Conservation (phyloP, 2,113 vertebrate species). For the Indri indri region DNA sequence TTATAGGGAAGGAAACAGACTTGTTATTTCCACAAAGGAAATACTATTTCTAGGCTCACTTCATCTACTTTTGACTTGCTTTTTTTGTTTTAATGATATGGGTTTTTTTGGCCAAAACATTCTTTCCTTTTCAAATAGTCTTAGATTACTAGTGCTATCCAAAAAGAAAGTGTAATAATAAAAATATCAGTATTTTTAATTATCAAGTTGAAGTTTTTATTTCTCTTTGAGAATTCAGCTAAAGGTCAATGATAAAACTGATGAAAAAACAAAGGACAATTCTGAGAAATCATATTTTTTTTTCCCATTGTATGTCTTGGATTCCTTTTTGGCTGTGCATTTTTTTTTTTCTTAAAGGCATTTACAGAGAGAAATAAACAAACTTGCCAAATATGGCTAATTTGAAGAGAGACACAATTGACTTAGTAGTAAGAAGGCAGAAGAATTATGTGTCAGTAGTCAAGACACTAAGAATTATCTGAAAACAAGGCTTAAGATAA, state of each 20-base stretch:
- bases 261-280: neutral
- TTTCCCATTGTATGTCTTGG: neutral
- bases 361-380: neutral
- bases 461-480: neutral
- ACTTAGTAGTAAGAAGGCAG: neutral
- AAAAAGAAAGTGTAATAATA: slow-evolving; percentile 15
- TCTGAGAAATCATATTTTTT: neutral
- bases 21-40: neutral
- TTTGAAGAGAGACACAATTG: neutral
- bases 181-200: neutral
- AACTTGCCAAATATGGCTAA: neutral
- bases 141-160: neutral
- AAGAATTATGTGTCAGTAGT: neutral
- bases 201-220: neutral
- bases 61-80: neutral
- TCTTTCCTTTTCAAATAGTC: neutral
- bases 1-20: neutral
- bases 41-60: neutral
- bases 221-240: slow-evolving; percentile 11
- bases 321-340: neutral
- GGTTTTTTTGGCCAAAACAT: neutral
- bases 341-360: neutral
- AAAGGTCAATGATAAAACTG: neutral
- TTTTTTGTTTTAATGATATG: neutral
- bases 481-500: neutral